Conservation (phyloP, 2,113 vertebrate species). For the Notarius lentiginosus region DNA sequence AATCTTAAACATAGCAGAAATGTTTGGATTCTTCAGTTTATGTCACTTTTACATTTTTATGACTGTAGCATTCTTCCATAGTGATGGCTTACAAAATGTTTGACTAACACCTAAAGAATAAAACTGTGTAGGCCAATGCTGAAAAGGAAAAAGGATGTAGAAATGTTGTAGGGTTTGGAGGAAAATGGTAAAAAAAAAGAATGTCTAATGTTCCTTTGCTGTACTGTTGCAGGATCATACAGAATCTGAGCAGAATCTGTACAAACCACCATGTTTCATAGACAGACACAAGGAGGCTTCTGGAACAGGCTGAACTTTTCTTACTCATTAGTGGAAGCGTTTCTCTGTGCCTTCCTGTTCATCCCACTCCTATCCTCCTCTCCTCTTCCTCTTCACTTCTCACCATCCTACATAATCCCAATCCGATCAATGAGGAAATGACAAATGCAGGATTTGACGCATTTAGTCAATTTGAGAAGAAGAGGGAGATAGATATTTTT, state of each 20-base stretch:
- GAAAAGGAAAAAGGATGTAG: not conserved
- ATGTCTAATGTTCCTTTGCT: not conserved
- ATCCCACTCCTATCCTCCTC: conserved; percentile 46
- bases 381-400: conserved; percentile 29
- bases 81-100: not conserved
- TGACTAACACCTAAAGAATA: not conserved
- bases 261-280: not conserved
- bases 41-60: not conserved
- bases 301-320: conserved; percentile 24
- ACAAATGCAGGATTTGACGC: conserved; percentile 30
- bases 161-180: not conserved
- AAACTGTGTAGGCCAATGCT: not conserved
- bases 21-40: not conserved
- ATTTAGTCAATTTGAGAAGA: conserved; percentile 22
- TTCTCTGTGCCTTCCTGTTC: conserved; percentile 35
- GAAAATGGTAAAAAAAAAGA: not conserved
- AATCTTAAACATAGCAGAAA: not conserved
- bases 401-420: conserved; percentile 42
- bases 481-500: conserved; percentile 28
- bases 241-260: not conserved
- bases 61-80: not conserved
- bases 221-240: not conserved
- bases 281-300: conserved; percentile 13
- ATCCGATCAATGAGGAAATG: conserved; percentile 28
- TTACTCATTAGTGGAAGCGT: conserved; percentile 37